Percentiles rank a stretch among this genome's conserved stretches.
These are phyloP conservation scores for Gambusia holbrooki DNA, from an alignment of 2,113 vertebrate genomes.

Conservation along the genomic window DNA sequence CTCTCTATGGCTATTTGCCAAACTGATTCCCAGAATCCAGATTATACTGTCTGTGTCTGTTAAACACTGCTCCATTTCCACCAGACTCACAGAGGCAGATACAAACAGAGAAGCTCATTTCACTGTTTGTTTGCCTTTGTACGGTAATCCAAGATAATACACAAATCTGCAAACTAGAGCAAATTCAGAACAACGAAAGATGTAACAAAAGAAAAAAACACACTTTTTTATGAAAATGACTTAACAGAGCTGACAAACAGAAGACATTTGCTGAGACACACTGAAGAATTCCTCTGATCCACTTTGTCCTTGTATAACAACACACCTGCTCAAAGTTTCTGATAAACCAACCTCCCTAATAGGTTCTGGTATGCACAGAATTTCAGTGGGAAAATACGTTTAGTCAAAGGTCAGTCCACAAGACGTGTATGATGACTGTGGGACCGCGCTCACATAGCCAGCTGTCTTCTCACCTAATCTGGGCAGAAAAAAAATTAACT, in stretches of 20 bases:
- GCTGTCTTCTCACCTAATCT: conserved; percentile 5
- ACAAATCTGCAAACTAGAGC: conserved; percentile 21
- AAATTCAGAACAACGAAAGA: conserved; percentile 16
- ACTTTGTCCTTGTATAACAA: conserved; percentile 47
- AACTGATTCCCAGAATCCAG: conserved; percentile 62
- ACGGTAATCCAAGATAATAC: conserved; percentile 28
- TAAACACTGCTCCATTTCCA: conserved; percentile 34
- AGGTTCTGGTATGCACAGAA: conserved; percentile 9
- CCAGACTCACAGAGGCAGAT: neutral
- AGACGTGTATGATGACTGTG: conserved; percentile 1
- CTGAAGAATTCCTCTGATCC: conserved; percentile 46
- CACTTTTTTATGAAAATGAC: conserved; percentile 8
- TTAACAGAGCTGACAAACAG: conserved; percentile 2
- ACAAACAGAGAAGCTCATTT: conserved; percentile 16
- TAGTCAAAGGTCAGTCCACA: conserved; percentile 14
- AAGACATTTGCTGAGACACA: neutral
- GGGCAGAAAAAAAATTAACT: conserved; percentile 16
- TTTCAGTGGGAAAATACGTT: conserved; percentile 1
- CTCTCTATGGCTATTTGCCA: conserved; percentile 53
- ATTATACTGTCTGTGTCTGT: conserved; percentile 49
- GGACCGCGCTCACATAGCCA: neutral
- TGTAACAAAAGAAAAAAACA: neutral
- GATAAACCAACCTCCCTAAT: conserved; percentile 36
- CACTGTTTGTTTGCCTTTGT: conserved; percentile 23
- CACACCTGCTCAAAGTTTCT: conserved; percentile 44